Evolutionary conservation across 2,888 invertebrate species (phyloP).

Genomic region (Lissonota sp.): DNA sequence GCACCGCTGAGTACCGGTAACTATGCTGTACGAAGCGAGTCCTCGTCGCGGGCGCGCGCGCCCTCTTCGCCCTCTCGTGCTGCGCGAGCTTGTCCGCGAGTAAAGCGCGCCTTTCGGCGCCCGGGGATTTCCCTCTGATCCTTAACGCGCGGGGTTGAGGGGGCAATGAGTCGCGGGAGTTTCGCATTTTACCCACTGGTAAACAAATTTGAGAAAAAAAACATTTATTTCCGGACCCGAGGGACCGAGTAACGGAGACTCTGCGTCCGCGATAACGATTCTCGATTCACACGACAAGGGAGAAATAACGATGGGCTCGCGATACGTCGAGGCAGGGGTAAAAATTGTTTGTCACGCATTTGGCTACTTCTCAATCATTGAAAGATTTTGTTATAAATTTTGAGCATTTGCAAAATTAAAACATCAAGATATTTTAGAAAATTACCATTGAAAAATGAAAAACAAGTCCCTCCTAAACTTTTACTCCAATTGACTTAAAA

Average conservation of each 20-base stretch:
- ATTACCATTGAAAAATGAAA: no score
- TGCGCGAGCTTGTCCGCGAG: slow-evolving; percentile 21
- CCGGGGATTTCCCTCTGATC: slow-evolving; percentile 65
- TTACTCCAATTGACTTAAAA: no score
- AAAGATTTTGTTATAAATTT: no score
- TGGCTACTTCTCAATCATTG: no score
- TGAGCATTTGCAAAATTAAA: no score
- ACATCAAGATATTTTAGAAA: no score
- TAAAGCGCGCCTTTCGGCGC: slow-evolving; percentile 10
- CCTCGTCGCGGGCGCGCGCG: no score
- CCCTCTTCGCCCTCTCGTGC: slow-evolving; percentile 21
- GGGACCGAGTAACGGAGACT: neutral
- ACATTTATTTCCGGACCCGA: slow-evolving; percentile 66
- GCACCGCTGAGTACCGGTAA: slow-evolving; percentile 50
- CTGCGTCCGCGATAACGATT: neutral
- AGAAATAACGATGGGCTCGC: no score
- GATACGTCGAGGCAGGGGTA: no score
- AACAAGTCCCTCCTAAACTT: no score
- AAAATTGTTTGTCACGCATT: no score
- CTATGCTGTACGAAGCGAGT: slow-evolving; percentile 37
- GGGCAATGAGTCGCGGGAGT: slow-evolving; percentile 64
- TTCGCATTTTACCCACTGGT: slow-evolving; percentile 71
- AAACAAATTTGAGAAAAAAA: slow-evolving; percentile 56
- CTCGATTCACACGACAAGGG: no score
- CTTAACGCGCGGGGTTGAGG: slow-evolving; percentile 45